These are phyloP conservation scores for Pangasius krempfi DNA, from an alignment of 2,797 vertebrate genomes.

Conservation along the genomic window DNA sequence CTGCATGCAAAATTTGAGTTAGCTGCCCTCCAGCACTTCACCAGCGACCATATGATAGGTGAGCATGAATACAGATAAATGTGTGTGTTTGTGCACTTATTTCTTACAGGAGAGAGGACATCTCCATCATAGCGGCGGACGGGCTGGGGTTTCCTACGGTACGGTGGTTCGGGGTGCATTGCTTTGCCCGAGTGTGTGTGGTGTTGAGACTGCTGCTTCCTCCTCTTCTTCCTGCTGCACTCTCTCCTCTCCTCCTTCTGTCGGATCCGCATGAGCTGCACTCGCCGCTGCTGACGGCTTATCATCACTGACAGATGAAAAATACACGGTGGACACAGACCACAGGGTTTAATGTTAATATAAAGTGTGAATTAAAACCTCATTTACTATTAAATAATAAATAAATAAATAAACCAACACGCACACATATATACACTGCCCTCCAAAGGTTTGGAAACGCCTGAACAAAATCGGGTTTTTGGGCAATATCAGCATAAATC, in stretches of 20 bases:
- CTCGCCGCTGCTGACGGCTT: slow-evolving; percentile 90
- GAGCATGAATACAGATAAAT: neutral
- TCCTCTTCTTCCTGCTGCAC: slow-evolving; percentile 84
- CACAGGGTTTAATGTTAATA: neutral
- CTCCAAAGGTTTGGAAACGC: no score
- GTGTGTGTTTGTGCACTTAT: neutral
- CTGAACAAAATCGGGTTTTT: no score
- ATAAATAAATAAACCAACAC: neutral
- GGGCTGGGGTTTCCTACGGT: slow-evolving; percentile 94
- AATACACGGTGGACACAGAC: neutral
- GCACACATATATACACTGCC: no score
- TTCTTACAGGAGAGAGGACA: slow-evolving; percentile 92
- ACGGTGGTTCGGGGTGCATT: slow-evolving; percentile 84
- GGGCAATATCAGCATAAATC: no score
- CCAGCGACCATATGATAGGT: neutral
- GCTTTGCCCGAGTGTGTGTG: slow-evolving; percentile 80
- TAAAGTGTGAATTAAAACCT: neutral
- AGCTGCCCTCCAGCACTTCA: neutral
- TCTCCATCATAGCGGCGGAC: slow-evolving; percentile 96
- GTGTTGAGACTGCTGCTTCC: slow-evolving; percentile 73
- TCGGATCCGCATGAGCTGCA: slow-evolving; percentile 94
- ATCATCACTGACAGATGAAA: slow-evolving; percentile 84
- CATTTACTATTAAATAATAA: no score
- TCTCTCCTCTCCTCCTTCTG: slow-evolving; percentile 90
- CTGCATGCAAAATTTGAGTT: neutral